Base-by-base conservation (phyloP, 2,888 invertebrate genomes). In the Cheilosia urbana region DNA sequence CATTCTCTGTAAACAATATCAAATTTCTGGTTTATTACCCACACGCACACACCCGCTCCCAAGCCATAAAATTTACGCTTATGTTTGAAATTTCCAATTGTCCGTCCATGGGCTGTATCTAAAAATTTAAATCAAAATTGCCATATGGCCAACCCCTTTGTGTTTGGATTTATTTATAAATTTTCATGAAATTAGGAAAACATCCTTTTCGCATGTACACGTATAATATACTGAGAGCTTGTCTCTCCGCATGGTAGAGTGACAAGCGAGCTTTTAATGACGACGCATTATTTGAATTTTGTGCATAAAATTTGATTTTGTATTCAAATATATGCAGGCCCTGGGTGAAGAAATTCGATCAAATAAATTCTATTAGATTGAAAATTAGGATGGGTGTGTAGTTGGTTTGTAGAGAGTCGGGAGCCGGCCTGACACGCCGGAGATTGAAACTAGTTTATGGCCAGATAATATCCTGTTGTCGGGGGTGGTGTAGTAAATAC, bases 111-210 rank as follows among this genome's bases (percentile, higher is more conserved):
- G 45, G 15, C n/a, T n/a, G 15, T n/a, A 17, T 15, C 19, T 40
- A 71, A 78, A 71, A 57, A 78, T 51, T 78, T 51, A 34, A 78
- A 78, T 78, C 71, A 65, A 78, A 78, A 78, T 71, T 71, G 51
- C 40, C 40, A 40, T 19, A 40, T 19, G 6, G 5, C 17, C 27
- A 27, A 45, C 17, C 7, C 47, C 60, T 13, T 15, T 49, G 27
- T 27, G 49, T 63, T 65, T 49, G 71, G 63, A 37, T 65, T 57
- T 37, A 45, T n/a, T n/a, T n/a, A 42, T n/a, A 45, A 63, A 65
- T 79, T 79, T 79, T 51, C 79, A 79, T 37, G 58, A 66, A 65
- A 72, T 72, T 79, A 65, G 24, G 40, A 65, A 58, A 24, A 45
- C n/a, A 65, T 79, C 51, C 42, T 24, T 58, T 60, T 72, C 24